Base-by-base conservation (phyloP, 2,888 invertebrate genomes). In the Lithophane semibrunnea region DNA sequence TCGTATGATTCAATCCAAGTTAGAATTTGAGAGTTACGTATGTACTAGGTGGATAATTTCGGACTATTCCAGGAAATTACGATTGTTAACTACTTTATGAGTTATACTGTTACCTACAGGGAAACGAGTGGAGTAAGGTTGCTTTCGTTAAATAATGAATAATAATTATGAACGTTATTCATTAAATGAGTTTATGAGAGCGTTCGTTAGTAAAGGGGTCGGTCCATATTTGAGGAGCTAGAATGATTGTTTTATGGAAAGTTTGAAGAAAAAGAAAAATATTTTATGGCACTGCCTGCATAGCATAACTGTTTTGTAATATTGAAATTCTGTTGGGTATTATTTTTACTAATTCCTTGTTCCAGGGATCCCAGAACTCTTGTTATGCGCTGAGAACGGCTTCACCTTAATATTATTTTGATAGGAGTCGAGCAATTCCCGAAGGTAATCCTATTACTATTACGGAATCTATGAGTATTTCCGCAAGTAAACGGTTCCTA, bases 1-100 rank as follows among this genome's bases (percentile, higher is more conserved):
- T 75, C 66, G 63, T 60, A 54, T 60, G 70, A 73, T 65, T 73
- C 63, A 70, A 72, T 78, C 63, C 7, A 42, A 37, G 54, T 60
- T 64, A 47, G 56, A 68, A 74, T 77, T 73, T 68, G 44, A 58
- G 21, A 66, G 44, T 52, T 56, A 12, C 18, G n/a, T n/a, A n/a
- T n/a, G n/a, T 18, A 56, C n/a, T 61, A 1, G 18, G 8, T 54
- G 47, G 24, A 60, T 71, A 4, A 70, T 82, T 60, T 66, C 5
- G 8, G 1, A 21, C 8, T 0, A 3, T 16, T 56, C 13, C 1
- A n/a, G 16, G 10, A 3, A 21, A 13, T 42, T n/a, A 1, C 12
- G 9, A n/a, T 42, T 54, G n/a, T 24, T 64, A 0, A 9, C 10
- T 67, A 18, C 1, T 29, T 77, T 7, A 16, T 44, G 9, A 29